phyloP scores from a whole-genome alignment of 2,888 invertebrate species.

The Hirtodrosophila trivittata region DNA sequence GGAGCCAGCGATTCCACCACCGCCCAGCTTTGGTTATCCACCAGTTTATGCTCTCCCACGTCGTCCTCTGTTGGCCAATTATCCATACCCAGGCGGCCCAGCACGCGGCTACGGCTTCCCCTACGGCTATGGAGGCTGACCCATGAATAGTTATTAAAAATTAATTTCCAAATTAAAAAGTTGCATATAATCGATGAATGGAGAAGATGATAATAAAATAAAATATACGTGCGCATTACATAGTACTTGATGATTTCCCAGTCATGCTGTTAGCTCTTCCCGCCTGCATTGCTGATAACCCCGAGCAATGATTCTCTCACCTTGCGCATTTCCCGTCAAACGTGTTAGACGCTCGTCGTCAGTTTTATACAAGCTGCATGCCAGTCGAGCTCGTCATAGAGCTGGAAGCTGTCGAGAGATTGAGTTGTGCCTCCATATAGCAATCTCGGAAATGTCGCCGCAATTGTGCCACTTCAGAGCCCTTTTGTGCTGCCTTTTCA shows the following conservation, averaged over 20 bases:
- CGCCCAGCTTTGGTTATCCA: slow-evolving; percentile 47
- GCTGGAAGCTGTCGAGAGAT: slow-evolving; percentile 27
- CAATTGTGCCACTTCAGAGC: background rate
- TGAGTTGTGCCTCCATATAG: slow-evolving; percentile 6
- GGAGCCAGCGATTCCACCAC: no score
- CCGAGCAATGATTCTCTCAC: slow-evolving; percentile 26
- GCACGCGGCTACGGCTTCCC: slow-evolving; percentile 47
- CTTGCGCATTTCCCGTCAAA: slow-evolving; percentile 42
- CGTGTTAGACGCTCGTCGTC: slow-evolving; percentile 20
- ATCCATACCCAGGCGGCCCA: slow-evolving; percentile 18
- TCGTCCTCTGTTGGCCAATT: slow-evolving; percentile 30
- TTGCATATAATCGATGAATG: no score
- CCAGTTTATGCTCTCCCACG: slow-evolving; percentile 43
- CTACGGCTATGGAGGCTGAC: slow-evolving; percentile 48
- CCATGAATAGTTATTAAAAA: slow-evolving; percentile 2
- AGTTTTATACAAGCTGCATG: slow-evolving; percentile 1
- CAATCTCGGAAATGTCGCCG: slow-evolving; percentile 20
- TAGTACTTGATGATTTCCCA: slow-evolving; percentile 20
- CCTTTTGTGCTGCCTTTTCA: slow-evolving; percentile 27
- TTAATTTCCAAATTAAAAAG: slow-evolving; percentile 25
- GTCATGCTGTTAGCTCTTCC: slow-evolving; percentile 30
- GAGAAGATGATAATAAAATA: background rate
- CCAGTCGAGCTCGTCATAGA: slow-evolving; percentile 4
- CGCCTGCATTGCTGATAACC: slow-evolving; percentile 40
- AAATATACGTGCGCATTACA: slow-evolving; percentile 3